phyloP scores from a whole-genome alignment of 23 tunicate species.

The Halocynthia roretzi region DNA sequence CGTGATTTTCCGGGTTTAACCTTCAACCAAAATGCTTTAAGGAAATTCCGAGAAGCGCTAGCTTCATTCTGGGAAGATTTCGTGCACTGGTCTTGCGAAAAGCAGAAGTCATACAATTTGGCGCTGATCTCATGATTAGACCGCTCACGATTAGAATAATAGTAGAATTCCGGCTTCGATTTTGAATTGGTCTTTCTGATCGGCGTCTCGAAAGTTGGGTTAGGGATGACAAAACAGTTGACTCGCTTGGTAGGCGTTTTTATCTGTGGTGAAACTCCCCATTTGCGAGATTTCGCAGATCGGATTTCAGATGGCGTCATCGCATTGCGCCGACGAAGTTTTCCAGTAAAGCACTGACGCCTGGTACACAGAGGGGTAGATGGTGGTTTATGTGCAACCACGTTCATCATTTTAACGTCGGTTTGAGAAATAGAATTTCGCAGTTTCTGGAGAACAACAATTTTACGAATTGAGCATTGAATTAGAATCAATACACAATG shows the following conservation, averaged over 20 bases:
- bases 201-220: not conserved
- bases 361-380: not conserved
- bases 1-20: too few relatives aligned
- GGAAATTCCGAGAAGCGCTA: too few relatives aligned
- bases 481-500: not conserved
- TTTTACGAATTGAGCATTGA: not conserved
- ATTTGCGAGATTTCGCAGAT: not conserved
- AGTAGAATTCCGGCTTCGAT: not conserved
- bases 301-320: conserved; percentile 6
- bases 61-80: too few relatives aligned
- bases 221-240: not conserved
- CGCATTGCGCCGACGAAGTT: conserved; percentile 1
- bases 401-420: not conserved
- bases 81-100: too few relatives aligned
- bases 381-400: conserved; percentile 4
- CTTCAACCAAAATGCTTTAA: too few relatives aligned
- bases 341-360: conserved; percentile 1
- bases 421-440: not conserved
- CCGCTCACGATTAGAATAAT: too few relatives aligned
- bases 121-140: too few relatives aligned
- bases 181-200: not conserved
- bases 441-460: not conserved
- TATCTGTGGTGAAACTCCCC: not conserved
- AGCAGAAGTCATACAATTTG: too few relatives aligned
- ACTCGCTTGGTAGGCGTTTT: not conserved